Percentiles rank a stretch among this genome's conserved stretches.
These are phyloP conservation scores for Cuniculus paca DNA, from an alignment of 2,797 vertebrate genomes.

Conservation along the genomic window DNA sequence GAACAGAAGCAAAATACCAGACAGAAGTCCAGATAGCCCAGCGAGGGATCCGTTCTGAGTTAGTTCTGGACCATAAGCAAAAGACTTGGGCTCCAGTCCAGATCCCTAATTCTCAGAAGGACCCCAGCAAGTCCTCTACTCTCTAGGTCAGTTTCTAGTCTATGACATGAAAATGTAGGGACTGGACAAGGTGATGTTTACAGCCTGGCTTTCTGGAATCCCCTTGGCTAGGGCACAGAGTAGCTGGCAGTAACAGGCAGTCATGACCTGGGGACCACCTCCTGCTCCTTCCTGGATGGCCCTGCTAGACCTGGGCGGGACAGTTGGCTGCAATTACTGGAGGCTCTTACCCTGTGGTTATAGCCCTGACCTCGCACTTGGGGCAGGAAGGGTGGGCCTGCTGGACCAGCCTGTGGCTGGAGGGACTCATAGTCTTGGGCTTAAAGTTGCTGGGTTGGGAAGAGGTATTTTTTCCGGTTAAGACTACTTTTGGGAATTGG, in stretches of 20 bases:
- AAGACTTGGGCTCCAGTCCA: not conserved
- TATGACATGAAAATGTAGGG: not conserved
- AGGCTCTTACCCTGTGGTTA: slow-evolving; percentile 79
- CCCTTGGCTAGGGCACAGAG: slow-evolving; percentile 24
- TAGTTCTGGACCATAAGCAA: not conserved
- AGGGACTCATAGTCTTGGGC: slow-evolving; percentile 73
- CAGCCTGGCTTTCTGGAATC: not conserved
- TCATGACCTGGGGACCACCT: slow-evolving; percentile 14
- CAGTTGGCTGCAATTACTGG: slow-evolving; percentile 68
- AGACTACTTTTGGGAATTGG: slow-evolving; percentile 78
- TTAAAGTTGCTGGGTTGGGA: slow-evolving; percentile 73
- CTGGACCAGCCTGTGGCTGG: slow-evolving; percentile 60
- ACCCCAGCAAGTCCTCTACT: not conserved
- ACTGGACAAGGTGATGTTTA: slow-evolving; percentile 19
- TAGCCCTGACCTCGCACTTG: slow-evolving; percentile 74
- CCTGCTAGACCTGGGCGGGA: slow-evolving; percentile 60
- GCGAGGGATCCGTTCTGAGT: not conserved
- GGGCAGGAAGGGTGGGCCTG: slow-evolving; percentile 75
- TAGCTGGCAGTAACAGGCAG: not conserved
- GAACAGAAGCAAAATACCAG: slow-evolving; percentile 6
- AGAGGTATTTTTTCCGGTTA: slow-evolving; percentile 89
- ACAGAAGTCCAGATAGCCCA: not conserved
- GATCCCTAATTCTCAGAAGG: not conserved
- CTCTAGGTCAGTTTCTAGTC: not conserved
- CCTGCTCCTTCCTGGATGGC: slow-evolving; percentile 60